phyloP scores from a whole-genome alignment of 2,113 vertebrate species.

The Atractosteus spatula region DNA sequence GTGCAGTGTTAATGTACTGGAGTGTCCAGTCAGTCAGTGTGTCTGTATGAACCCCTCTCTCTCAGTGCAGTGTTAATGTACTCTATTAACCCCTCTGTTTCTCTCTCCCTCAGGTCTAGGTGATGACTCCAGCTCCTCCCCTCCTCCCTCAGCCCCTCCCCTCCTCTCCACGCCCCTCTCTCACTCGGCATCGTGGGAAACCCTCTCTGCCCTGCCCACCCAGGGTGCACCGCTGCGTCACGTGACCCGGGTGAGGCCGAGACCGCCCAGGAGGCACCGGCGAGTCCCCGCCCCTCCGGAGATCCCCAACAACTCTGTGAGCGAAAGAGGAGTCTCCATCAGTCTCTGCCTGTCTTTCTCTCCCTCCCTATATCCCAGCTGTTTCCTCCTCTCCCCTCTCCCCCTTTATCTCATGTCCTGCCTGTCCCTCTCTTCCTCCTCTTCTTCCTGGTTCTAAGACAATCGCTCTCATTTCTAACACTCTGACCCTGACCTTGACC shows the following conservation, averaged over 20 bases:
- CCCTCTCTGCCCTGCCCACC: constrained; percentile 79
- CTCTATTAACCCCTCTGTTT: constrained; percentile 16
- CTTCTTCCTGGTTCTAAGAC: no score
- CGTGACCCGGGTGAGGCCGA: constrained; percentile 78
- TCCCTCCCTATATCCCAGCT: no score
- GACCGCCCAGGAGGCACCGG: constrained; percentile 72
- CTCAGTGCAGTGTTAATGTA: background rate
- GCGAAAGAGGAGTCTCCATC: no score
- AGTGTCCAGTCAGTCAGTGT: background rate
- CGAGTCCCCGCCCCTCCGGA: constrained; percentile 60
- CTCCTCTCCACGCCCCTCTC: constrained; percentile 62
- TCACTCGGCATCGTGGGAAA: constrained; percentile 80
- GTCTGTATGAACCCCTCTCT: background rate
- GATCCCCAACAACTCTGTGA: constrained; percentile 17
- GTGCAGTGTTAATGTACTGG: no score
- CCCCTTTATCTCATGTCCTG: background rate
- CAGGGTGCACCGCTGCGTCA: constrained; percentile 81
- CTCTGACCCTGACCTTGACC: no score
- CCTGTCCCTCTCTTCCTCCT: no score
- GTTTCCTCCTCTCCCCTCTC: no score
- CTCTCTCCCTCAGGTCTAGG: constrained; percentile 48
- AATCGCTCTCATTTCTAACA: no score
- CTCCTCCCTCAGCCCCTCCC: constrained; percentile 67
- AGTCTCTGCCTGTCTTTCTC: no score
- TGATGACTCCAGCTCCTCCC: constrained; percentile 61